Evolutionary conservation across 1,140 invertebrate genomes (phyloP).

Genomic region (Sminthurinus signatus): DNA sequence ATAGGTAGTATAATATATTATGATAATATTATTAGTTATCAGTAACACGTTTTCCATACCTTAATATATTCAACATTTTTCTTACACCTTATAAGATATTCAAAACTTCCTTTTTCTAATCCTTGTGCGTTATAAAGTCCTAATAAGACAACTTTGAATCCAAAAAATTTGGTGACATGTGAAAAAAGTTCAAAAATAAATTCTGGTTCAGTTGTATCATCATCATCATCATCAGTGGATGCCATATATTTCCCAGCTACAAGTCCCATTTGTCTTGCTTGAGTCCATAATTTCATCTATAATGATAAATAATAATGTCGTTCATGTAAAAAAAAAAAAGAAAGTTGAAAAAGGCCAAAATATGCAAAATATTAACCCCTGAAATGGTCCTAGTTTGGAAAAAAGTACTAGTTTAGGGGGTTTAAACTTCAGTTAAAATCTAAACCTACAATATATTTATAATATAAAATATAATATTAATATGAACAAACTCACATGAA

Average conservation of each 20-base stretch:
- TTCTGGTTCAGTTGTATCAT: constrained; percentile 25
- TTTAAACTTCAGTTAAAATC: no score
- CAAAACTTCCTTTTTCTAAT: constrained; percentile 66
- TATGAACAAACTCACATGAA: constrained; percentile 56
- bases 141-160: constrained; percentile 86
- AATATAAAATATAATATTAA: not conserved
- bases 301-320: constrained; percentile 7
- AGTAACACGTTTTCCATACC: no score
- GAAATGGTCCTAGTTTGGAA: no score
- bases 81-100: constrained; percentile 79
- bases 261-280: constrained; percentile 93
- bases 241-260: constrained; percentile 90
- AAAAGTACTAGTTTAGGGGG: no score
- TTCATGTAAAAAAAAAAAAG: no score
- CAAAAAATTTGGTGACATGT: constrained; percentile 93
- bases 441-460: no score
- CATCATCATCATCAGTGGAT: constrained; percentile 56
- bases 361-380: no score
- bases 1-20: no score
- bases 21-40: no score
- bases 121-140: constrained; percentile 93
- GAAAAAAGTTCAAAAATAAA: constrained; percentile 95
- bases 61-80: constrained; percentile 83
- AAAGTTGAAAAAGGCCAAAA: no score
- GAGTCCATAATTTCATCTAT: constrained; percentile 93